phyloP scores from a whole-genome alignment of 2,888 invertebrate genomes.

The Mylabris sibirica region DNA sequence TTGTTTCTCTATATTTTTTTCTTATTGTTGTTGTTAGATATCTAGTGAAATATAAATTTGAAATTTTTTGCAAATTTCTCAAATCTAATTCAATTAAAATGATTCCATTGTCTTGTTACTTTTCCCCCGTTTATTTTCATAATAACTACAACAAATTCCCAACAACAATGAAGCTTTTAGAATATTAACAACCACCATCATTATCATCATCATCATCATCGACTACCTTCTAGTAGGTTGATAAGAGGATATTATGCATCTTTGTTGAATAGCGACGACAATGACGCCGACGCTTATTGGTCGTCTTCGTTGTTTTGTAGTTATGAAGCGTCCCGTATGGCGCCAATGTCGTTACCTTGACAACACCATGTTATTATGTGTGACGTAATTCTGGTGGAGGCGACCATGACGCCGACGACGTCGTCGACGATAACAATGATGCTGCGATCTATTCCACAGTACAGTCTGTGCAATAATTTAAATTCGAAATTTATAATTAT shows the following conservation, averaged over 20 bases:
- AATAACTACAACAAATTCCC: neutral
- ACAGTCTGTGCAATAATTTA: neutral
- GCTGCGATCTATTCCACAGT: neutral
- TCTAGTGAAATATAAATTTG: neutral
- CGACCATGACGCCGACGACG: neutral
- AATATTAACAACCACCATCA: neutral
- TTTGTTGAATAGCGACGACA: neutral
- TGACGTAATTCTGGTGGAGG: conserved; percentile 47
- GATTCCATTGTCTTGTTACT: neutral
- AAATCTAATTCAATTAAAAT: neutral
- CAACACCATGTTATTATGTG: conserved; percentile 58
- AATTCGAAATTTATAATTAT: neutral
- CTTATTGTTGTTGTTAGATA: neutral
- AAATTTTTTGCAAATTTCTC: neutral
- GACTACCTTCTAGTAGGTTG: neutral
- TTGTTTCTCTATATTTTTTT: neutral
- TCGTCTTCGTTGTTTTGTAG: conserved; percentile 6
- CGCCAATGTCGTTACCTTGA: conserved; percentile 53
- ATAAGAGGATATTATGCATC: conserved; percentile 25
- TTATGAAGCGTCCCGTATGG: conserved; percentile 43
- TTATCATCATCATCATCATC: too few relatives aligned
- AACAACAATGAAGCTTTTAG: neutral
- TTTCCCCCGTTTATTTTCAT: neutral
- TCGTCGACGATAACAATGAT: neutral
- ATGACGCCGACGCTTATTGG: conserved; percentile 22